Percentiles rank a stretch among this genome's conserved stretches.
Conservation (phyloP, 1,140 invertebrate species). For the Bombus polaris region DNA sequence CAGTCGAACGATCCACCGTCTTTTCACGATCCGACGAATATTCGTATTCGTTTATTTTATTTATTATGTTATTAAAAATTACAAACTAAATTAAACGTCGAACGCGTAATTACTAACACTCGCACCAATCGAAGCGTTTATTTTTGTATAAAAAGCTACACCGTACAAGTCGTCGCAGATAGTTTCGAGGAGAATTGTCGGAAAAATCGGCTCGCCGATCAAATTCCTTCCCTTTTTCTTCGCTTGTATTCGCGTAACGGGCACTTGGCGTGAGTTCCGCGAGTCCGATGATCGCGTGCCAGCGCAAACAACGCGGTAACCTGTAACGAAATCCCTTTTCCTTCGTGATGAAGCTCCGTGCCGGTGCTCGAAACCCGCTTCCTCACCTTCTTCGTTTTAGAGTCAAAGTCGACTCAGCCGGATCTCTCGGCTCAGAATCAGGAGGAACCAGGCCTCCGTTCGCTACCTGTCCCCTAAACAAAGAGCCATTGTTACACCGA, state of each 20-base stretch:
- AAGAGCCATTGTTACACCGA: constrained; percentile 68
- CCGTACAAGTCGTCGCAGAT: no score
- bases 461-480: constrained; percentile 64
- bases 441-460: neutral
- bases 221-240: neutral
- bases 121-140: no score
- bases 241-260: neutral
- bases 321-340: constrained; percentile 58
- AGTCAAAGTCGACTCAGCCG: constrained; percentile 12
- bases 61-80: no score
- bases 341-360: constrained; percentile 16
- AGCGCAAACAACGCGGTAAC: constrained; percentile 53
- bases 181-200: no score
- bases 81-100: no score
- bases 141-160: no score
- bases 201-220: neutral
- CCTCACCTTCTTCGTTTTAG: constrained; percentile 32
- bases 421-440: neutral
- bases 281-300: constrained; percentile 43
- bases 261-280: constrained; percentile 43
- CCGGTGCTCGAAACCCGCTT: neutral
- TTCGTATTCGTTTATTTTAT: no score
- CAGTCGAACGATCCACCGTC: no score
- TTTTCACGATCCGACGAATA: no score
- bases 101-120: no score